Evolutionary conservation across 2,888 invertebrate genomes (phyloP), one percentile per base, ranked within the genome.

Genomic region (Pasiphila rectangulata): DNA sequence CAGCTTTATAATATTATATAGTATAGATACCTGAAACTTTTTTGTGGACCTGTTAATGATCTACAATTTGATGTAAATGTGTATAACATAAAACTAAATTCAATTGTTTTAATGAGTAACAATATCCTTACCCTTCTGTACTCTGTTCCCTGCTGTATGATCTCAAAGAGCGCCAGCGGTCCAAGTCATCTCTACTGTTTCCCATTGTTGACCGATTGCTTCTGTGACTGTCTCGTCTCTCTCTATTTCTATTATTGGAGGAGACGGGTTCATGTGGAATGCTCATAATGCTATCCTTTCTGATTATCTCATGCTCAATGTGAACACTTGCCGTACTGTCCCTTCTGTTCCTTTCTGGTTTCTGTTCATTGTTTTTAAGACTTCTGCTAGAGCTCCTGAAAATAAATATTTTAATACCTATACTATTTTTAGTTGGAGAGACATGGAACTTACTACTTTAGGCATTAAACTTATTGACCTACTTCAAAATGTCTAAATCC

Each of bases 91-190:
- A n/a, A n/a, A n/a, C n/a, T n/a, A n/a, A n/a, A n/a, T n/a, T n/a
- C n/a, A n/a, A n/a, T n/a, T n/a, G n/a, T n/a, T n/a, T n/a, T n/a
- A n/a, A n/a, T 1, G 13, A 9, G n/a, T 29, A 16, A 4, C n/a
- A 21, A 6, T 4, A 21, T 21, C 55, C 62, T 54, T 65, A 88
- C 89, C 90, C 82, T 71, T 90, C 90, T 43, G 79, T 73, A 51
- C 89, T 90, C 36, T 87, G 88, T 63, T 90, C 89, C 53, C 89
- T 75, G 65, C 88, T 90, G 41, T 80, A 89, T 12, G 87, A 88
- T 24, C 88, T 69, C 49, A 87, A 63, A 1, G 88, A 88, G 32
- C 88, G 75, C 88, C 88, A 88, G 37, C 83, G 73, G 48, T 88
- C 88, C 46, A 88, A 69, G 57, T 88, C 87, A 58, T 88, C 88